Base-by-base conservation (phyloP, 2,797 vertebrate genomes). In the Fratercula arctica region DNA sequence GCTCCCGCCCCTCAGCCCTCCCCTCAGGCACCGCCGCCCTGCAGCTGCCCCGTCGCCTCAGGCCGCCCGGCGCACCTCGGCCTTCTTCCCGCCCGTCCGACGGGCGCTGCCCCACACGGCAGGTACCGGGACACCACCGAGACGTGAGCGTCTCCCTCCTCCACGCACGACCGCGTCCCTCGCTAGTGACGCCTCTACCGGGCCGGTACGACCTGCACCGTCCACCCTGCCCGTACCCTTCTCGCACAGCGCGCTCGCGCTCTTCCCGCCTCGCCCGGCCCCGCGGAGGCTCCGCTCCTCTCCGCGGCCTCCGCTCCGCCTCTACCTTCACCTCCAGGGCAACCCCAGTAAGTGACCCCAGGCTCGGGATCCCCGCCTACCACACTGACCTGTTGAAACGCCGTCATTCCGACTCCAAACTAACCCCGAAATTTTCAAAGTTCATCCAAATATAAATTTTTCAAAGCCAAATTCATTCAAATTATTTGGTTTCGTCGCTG, bases 311-410 rank as follows among this genome's bases (percentile, higher is more conserved):
- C 69, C 23, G 19, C 35, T 39, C n/a, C 4, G 43, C 51, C 28
- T 18, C 41, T 2, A 26, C 53, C 37, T 13, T 26, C 79, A 2
- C 11, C 87, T 6, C 28, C 67, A 2, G 35, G 16, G 60, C 35
- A 60, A 14, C 1, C 13, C 28, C 35, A 1, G 2, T 1, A 1
- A 1, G 6, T 5, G 8, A 5, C 2, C 4, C 37, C 37, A 9
- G 1, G 8, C 16, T 5, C 0, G 9, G 14, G 64, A 37, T 16
- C 53, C 2, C 8, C 21, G 5, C 33, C 23, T 5, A 0, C 31
- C 29, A 0, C 46, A 0, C 35, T 3, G 9, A 54, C 67, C 64
- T 51, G 57, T 28, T 73, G 76, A 23, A 66, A n/a, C 0, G 57
- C 59, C 21, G 1, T 10, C n/a, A 1, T 9, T 10, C 51, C 6